Base-by-base conservation (phyloP, 1,140 invertebrate species). In the Hydropsyche tenuis region DNA sequence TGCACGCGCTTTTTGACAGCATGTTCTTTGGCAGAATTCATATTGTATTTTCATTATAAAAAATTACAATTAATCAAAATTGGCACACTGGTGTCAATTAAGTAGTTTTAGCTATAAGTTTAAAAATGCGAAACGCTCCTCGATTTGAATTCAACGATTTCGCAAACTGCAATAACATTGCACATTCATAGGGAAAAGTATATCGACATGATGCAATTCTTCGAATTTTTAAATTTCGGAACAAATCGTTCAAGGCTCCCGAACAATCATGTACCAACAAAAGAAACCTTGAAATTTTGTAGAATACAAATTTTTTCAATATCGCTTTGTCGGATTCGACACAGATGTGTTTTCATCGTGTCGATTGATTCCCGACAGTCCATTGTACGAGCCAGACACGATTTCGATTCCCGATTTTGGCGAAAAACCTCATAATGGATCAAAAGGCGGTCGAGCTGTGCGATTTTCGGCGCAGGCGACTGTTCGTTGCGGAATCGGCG, bases 1-100 rank as follows among this genome's bases (percentile, higher is more conserved):
- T 60, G 56, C 56, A 60, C 56, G 23, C 56, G 56, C 56, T 60
- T 60, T 23, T 60, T 60, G 56, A 60, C 56, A 60, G 56, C 56
- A 60, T 60, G 56, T 23, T 60, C 56, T 16, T 60, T 60, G 23
- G 56, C 56, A 25, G 22, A 25, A 60, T 60, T 60, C 14, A 37
- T 37, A 37, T 37, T 37, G 9, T 37, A 4, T 37, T 3, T 37
- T 37, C 30, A 37, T 9, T 37, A 37, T 4, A 37, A 9, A 37
- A 37, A 4, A 37, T 37, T 37, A 20, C 11, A 27, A 60, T 60
- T 60, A 25, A 60, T 60, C 56, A 60, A 12, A 25, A 37, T 18
- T 23, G 56, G 25, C 56, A 60, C 56, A 60, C 23, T 20, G 12
- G 56, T 60, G 56, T 25, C 56, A 60, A 60, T 60, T 60, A 37